A percentile compares a stretch with the other conserved stretches of the same genome.
These are phyloP conservation scores for Leptinotarsa peninsularis DNA, from an alignment of 2,888 invertebrate species.

Conservation along the genomic window DNA sequence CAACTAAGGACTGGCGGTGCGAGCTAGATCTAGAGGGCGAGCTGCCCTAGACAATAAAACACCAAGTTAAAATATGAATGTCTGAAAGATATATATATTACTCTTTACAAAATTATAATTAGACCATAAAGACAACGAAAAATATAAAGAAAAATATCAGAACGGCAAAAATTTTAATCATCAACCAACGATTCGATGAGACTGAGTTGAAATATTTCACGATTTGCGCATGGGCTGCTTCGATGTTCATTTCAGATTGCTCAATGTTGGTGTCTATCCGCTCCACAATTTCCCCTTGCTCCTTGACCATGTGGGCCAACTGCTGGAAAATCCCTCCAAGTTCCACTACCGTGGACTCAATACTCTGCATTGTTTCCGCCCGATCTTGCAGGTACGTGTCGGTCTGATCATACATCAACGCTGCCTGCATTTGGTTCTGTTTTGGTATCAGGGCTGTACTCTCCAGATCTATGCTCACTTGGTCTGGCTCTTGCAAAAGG, in stretches of 20 bases:
- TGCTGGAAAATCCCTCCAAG: conserved; percentile 98
- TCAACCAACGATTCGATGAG: conserved; percentile 96
- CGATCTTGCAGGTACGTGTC: conserved; percentile 92
- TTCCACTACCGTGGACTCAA: conserved; percentile 98
- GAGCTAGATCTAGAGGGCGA: too few relatives aligned
- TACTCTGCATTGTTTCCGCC: conserved; percentile 98
- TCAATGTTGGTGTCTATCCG: conserved; percentile 97
- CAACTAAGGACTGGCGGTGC: too few relatives aligned
- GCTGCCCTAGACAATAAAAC: not conserved
- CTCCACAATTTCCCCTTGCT: conserved; percentile 98
- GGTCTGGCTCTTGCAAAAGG: conserved; percentile 72
- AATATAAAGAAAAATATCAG: conserved; percentile 99
- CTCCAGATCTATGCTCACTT: conserved; percentile 89
- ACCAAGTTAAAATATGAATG: conserved; percentile 25
- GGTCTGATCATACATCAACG: conserved; percentile 85
- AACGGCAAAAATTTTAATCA: conserved; percentile 99
- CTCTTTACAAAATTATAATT: conserved; percentile 42
- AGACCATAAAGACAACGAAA: conserved; percentile 95
- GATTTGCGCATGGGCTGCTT: conserved; percentile 97
- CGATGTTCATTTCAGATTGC: conserved; percentile 95
- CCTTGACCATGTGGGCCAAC: conserved; percentile 95
- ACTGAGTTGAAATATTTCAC: conserved; percentile 98
- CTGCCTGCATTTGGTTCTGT: conserved; percentile 71
- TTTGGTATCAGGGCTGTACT: conserved; percentile 65
- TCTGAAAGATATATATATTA: conserved; percentile 33